Evolutionary conservation across 1,140 invertebrate species (phyloP).

Genomic region (Sycophaga agraensis): DNA sequence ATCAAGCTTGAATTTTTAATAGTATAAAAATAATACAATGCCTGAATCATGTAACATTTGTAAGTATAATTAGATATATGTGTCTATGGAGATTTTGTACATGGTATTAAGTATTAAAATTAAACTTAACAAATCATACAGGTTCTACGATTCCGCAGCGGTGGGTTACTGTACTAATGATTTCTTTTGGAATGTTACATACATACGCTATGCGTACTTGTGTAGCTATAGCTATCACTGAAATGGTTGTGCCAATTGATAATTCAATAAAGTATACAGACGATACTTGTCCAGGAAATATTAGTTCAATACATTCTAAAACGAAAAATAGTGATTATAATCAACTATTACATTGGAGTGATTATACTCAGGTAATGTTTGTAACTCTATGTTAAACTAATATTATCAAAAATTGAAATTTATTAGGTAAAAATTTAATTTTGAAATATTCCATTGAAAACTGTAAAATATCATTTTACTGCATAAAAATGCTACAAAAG

Average conservation of each 20-base stretch:
- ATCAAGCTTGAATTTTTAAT: too few relatives aligned
- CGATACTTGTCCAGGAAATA: conserved; percentile 1
- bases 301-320: neutral
- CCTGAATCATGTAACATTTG: too few relatives aligned
- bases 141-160: conserved; percentile 55
- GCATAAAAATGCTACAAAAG: too few relatives aligned
- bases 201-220: conserved; percentile 2
- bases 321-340: neutral
- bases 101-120: too few relatives aligned
- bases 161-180: conserved; percentile 79
- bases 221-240: conserved; percentile 1
- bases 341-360: conserved; percentile 36
- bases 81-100: too few relatives aligned
- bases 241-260: neutral
- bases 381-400: neutral
- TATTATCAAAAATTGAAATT: too few relatives aligned
- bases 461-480: too few relatives aligned
- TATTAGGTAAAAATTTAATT: too few relatives aligned
- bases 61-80: too few relatives aligned
- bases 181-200: conserved; percentile 72
- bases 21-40: too few relatives aligned
- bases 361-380: conserved; percentile 28
- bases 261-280: conserved; percentile 17
- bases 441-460: too few relatives aligned
- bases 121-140: too few relatives aligned